Evolutionary conservation across 2,797 vertebrate genomes (phyloP), one percentile per base, ranked within the genome.

Genomic region (Lacerta agilis): DNA sequence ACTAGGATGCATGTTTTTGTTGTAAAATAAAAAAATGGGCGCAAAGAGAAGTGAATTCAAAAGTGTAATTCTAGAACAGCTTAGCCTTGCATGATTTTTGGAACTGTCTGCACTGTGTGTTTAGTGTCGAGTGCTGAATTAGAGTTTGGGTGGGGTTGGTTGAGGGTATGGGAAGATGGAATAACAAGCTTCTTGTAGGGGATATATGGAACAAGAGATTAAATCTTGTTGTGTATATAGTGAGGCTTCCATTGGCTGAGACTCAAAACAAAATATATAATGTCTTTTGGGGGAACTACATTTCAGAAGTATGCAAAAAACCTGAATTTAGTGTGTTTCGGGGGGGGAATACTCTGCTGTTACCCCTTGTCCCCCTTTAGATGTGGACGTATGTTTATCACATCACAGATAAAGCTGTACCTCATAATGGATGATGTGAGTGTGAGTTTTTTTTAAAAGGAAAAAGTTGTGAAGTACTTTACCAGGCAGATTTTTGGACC

Each of bases 1-100:
- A 95, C 94, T 93, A 94, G 95, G 85, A 95, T 95, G 89, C 94
- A 90, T 95, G 88, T 95, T 96, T 73, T 95, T 95, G 94, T 95
- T 96, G 91, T 95, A 87, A 95, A 96, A 95, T 89, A 94, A 86
- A 95, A 94, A 94, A 93, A 94, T 67, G 73, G 87, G 86, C 86
- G 90, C 83, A 90, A 94, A 92, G 83, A 95, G 79, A 92, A 95
- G 93, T 93, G 80, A 93, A 87, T 91, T 90, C 86, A 93, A 83
- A 94, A 89, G 1, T 88, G 45, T 94, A 36, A 69, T 75, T 69
- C 67, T 92, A 87, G 61, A 92, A 86, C 87, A 91, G 90, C 87
- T 91, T 93, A 82, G 78, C 78, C 87, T 88, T 85, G 41, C 27
- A 29, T 11, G 7, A 36, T 36, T 81, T 75, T 38, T 18, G 11